phyloP scores from a whole-genome alignment of 2,797 vertebrate genomes.

The Cichlasoma orientale region DNA sequence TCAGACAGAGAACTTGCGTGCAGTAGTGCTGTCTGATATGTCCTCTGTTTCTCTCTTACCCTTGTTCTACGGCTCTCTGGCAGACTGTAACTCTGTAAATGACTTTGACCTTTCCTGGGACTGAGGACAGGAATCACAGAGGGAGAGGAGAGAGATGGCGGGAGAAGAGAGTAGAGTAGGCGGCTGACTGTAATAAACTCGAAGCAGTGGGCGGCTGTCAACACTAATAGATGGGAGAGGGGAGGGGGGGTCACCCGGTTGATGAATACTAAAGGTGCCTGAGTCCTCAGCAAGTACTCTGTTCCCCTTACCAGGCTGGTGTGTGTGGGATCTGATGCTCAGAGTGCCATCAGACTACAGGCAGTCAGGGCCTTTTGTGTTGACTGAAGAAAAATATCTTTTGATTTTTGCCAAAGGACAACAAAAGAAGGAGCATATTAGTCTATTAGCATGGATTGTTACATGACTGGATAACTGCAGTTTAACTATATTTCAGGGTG shows the following conservation, averaged over 20 bases:
- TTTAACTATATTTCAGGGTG: neutral
- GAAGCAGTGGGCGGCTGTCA: constrained; percentile 76
- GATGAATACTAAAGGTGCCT: constrained; percentile 71
- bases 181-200: constrained; percentile 75
- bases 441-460: neutral
- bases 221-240: constrained; percentile 69
- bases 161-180: constrained; percentile 59
- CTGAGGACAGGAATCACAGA: constrained; percentile 60
- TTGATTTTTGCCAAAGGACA: constrained; percentile 3
- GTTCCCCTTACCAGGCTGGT: constrained; percentile 27
- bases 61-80: constrained; percentile 35
- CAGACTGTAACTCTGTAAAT: constrained; percentile 73
- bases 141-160: constrained; percentile 48
- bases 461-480: neutral
- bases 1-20: constrained; percentile 32
- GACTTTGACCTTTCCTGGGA: constrained; percentile 78
- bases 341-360: neutral
- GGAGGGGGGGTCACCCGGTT: constrained; percentile 49
- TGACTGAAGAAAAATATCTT: neutral
- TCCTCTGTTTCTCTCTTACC: constrained; percentile 20
- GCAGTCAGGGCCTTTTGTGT: neutral
- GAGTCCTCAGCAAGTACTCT: constrained; percentile 42
- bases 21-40: constrained; percentile 43
- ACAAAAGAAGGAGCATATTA: neutral
- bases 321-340: constrained; percentile 35